Base-by-base conservation (phyloP, 1,140 invertebrate species). In the Condylostylus longicornis region DNA sequence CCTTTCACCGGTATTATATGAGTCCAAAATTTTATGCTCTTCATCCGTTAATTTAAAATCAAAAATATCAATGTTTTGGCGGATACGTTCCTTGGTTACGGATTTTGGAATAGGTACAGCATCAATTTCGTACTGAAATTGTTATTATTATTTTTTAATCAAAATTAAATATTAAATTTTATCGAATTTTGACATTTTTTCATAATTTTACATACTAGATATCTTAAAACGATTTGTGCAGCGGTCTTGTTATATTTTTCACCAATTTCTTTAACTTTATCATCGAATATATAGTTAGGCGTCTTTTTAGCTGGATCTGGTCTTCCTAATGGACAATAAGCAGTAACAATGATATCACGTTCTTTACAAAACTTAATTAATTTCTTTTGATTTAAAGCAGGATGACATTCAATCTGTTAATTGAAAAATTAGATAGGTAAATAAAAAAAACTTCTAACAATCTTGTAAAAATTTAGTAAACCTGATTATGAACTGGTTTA, bases 31-130 rank as follows among this genome's bases (percentile, higher is more conserved):
- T 2, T 52, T 53, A 32, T 70, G 65, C 42, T 78, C 74, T 33
- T 74, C 69, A 1, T 64, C 41, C 28, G 66, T 58, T n/a, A 88
- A 57, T 50, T 70, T 57, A 53, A 88, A 88, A 55, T 87, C 79
- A 47, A 84, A 84, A 22, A 87, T 66, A 19, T 82, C 54, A 28
- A 77, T 67, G 51, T 91, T 91, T 49, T 82, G 69, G 30, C 66
- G 60, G 31, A 91, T 82, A 22, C 85, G 69, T 3, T 67, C 65
- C 46, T 75, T 72, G 2, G 70, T 84, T 0, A 80, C 74, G 2
- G 82, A 84, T 57, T 91, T 91, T 2, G 87, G 85, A 46, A 91
- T 79, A 0, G 83, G 75, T 19, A 79, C 64, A 19, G 83, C 67
- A 5, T 77, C 81, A 34, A 79, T 67, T 49, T 89, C 79, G 36